phyloP scores from a whole-genome alignment of 2,797 vertebrate genomes.

The Hybognathus amarus region DNA sequence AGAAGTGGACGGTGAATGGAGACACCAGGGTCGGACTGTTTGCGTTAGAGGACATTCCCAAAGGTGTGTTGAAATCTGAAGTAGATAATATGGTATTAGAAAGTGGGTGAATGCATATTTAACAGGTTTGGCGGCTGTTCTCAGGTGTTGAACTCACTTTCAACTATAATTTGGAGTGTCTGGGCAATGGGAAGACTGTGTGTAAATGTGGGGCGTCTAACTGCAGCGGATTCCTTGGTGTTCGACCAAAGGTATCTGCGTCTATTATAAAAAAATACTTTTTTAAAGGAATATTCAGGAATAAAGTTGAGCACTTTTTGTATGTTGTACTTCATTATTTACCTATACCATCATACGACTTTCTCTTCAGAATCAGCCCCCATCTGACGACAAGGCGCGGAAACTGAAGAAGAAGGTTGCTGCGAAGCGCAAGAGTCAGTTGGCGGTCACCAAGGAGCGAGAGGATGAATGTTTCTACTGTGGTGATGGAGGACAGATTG shows the following conservation, averaged over 20 bases:
- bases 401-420: conserved; percentile 85
- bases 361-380: conserved; percentile 85
- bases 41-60: conserved; percentile 92
- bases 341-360: not conserved
- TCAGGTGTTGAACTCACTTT: conserved; percentile 96
- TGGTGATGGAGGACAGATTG: conserved; percentile 93
- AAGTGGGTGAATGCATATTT: not conserved
- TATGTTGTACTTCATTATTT: not conserved
- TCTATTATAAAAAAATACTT: not conserved
- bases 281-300: not conserved
- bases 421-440: conserved; percentile 89
- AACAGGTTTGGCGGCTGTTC: not conserved
- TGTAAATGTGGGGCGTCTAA: conserved; percentile 98
- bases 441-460: conserved; percentile 89
- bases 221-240: conserved; percentile 97
- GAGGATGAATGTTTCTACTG: conserved; percentile 99
- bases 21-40: conserved; percentile 97
- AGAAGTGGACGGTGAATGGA: conserved; percentile 99
- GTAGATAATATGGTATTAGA: not conserved
- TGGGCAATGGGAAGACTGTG: conserved; percentile 96
- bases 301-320: not conserved
- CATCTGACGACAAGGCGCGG: conserved; percentile 87
- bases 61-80: conserved; percentile 78
- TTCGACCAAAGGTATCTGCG: conserved; percentile 89
- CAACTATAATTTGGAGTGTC: conserved; percentile 98